phyloP scores from a whole-genome alignment of 1,140 invertebrate genomes.

The Conus betulinus region DNA sequence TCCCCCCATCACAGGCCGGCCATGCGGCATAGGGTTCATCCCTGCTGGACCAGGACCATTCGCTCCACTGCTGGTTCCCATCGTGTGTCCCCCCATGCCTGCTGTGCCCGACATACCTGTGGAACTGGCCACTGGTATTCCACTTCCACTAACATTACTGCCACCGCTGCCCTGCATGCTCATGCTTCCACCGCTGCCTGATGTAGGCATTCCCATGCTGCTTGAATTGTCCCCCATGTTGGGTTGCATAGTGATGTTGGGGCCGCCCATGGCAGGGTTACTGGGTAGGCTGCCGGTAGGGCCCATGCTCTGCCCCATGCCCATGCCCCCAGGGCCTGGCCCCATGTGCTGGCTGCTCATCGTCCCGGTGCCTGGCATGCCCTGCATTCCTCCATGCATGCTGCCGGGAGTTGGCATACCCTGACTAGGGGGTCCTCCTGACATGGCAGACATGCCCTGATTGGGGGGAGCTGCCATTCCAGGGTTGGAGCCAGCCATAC shows the following conservation, averaged over 20 bases:
- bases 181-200: not conserved
- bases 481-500: slow-evolving; percentile 14
- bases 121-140: slow-evolving; percentile 29
- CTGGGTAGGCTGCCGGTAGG: slow-evolving; percentile 28
- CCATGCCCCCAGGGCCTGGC: slow-evolving; percentile 19
- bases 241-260: slow-evolving; percentile 51
- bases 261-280: slow-evolving; percentile 42
- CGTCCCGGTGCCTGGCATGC: slow-evolving; percentile 26
- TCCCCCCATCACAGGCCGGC: slow-evolving; percentile 3
- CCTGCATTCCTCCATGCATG: slow-evolving; percentile 37
- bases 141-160: not conserved
- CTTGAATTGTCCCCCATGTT: slow-evolving; percentile 28
- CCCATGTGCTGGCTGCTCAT: slow-evolving; percentile 21
- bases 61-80: slow-evolving; percentile 43
- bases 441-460: slow-evolving; percentile 72
- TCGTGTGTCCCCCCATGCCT: slow-evolving; percentile 35
- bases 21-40: slow-evolving; percentile 33
- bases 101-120: slow-evolving; percentile 34
- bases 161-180: not conserved
- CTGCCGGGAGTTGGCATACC: slow-evolving; percentile 40
- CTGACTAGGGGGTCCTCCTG: slow-evolving; percentile 42
- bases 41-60: slow-evolving; percentile 29
- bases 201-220: slow-evolving; percentile 1
- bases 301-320: slow-evolving; percentile 15
- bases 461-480: slow-evolving; percentile 23